Evolutionary conservation across 2,797 vertebrate species (phyloP), one percentile per base, ranked within the genome.

Genomic region (Scyliorhinus canicula): DNA sequence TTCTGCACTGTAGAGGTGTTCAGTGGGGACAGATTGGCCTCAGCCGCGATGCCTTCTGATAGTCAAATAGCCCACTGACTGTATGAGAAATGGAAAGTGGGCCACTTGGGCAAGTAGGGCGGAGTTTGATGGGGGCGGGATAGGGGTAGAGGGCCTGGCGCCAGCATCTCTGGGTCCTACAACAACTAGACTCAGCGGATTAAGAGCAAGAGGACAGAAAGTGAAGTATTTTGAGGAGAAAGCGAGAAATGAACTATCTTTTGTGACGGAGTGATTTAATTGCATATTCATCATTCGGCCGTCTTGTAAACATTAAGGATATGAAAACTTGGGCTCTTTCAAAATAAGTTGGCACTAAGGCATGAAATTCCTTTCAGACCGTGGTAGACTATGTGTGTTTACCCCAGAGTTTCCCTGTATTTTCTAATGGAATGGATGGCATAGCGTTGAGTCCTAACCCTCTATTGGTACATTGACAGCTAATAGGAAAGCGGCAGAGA

Each of bases 401-500:
- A 44, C 8, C 3, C 9, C 8, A 91, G 55, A 11, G 57, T 24
- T 21, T n/a, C 60, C 21, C 9, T 91, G 19, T 28, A 0, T 40
- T 63, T 91, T 63, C n/a, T 44, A 26, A 44, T 65, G n/a, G 21
- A n/a, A 26, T 57, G 31, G n/a, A 44, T 65, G 88, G 60, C 44
- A 44, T 91, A 57, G 65, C 57, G 3, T 44, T 65, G 57, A 40
- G n/a, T 40, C 88, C 86, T 65, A 91, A 91, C 47, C 8, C 57
- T 44, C n/a, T 71, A 77, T 84, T 96, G 55, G 79, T 86, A 88
- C 44, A 94, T 63, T 95, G 94, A 0, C 96, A 99, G 99, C 97
- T 95, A 99, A 98, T 97, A 99, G 98, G 97, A 99, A 99, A 1
- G 96, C 97, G 0, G 96, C 99, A 96, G 99, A 99, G 97, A 97